These are phyloP conservation scores for Trichomycterus rosablanca DNA, from an alignment of 2,113 vertebrate genomes.

Conservation along the genomic window DNA sequence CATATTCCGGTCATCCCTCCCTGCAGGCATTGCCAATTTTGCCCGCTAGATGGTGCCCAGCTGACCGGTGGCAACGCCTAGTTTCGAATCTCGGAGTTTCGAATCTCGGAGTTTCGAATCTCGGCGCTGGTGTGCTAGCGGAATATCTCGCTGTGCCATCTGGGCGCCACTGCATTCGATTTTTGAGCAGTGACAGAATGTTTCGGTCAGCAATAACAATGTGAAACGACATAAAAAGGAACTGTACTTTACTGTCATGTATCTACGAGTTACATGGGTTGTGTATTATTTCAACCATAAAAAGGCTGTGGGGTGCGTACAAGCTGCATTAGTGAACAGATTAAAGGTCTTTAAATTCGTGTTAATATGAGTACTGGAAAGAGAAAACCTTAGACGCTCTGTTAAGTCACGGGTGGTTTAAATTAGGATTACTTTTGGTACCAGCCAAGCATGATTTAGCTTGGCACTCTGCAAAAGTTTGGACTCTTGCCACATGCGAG, in stretches of 20 bases:
- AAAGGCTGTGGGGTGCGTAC: not conserved
- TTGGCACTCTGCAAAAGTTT: constrained; percentile 41
- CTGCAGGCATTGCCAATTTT: no score
- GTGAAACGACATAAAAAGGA: constrained; percentile 17
- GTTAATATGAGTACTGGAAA: not conserved
- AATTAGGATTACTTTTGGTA: constrained; percentile 17
- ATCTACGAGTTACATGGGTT: constrained; percentile 30
- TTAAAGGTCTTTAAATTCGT: not conserved
- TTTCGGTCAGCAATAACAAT: no score
- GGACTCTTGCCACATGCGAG: constrained; percentile 38
- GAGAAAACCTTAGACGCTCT: not conserved
- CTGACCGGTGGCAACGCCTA: no score
- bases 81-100: no score
- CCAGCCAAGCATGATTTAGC: constrained; percentile 47
- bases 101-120: no score
- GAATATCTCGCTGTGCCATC: no score
- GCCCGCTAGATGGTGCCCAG: no score
- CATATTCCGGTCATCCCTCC: no score
- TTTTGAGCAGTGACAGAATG: no score
- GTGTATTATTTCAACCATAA: not conserved
- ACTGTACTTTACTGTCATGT: not conserved
- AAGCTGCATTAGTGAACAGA: not conserved
- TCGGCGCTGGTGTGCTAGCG: no score
- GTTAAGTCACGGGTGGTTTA: not conserved
- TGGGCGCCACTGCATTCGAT: no score